Conservation (phyloP, 2,888 invertebrate genomes). For the Cephus pulcher region DNA sequence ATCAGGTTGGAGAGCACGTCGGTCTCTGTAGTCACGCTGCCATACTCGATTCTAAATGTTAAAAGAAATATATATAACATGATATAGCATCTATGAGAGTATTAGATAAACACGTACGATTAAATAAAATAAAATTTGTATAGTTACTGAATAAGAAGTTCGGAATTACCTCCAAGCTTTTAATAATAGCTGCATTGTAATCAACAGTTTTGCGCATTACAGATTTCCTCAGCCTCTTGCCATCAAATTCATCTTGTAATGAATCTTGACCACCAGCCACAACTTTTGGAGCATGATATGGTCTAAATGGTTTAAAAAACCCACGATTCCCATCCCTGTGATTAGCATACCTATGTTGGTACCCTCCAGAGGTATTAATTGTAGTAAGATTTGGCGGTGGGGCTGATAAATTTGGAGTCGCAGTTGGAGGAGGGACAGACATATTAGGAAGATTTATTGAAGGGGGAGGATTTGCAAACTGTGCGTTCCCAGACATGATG, state of each 20-base stretch:
- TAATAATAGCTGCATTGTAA: constrained; percentile 95
- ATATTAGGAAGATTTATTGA: constrained; percentile 66
- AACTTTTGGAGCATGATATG: constrained; percentile 65
- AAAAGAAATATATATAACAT: constrained; percentile 17
- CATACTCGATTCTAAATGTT: constrained; percentile 84
- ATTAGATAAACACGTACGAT: not conserved
- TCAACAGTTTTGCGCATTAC: constrained; percentile 98
- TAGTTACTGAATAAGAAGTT: constrained; percentile 6
- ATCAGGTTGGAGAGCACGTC: constrained; percentile 92
- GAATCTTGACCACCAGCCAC: constrained; percentile 60
- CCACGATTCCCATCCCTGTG: constrained; percentile 60
- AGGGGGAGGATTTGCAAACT: constrained; percentile 58
- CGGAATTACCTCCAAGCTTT: constrained; percentile 83
- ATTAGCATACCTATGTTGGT: constrained; percentile 57
- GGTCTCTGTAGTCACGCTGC: constrained; percentile 93
- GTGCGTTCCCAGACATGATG: constrained; percentile 56
- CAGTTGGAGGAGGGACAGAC: constrained; percentile 62
- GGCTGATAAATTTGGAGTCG: constrained; percentile 61
- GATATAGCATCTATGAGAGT: not conserved
- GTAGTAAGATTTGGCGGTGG: constrained; percentile 64
- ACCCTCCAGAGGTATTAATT: constrained; percentile 58
- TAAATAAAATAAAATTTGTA: constrained; percentile 11
- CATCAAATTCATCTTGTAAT: constrained; percentile 89
- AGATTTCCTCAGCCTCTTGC: constrained; percentile 93
- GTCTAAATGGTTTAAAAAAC: constrained; percentile 68